Evolutionary conservation across 2,113 vertebrate genomes (phyloP).

Genomic region (Sebastes schlegelii): DNA sequence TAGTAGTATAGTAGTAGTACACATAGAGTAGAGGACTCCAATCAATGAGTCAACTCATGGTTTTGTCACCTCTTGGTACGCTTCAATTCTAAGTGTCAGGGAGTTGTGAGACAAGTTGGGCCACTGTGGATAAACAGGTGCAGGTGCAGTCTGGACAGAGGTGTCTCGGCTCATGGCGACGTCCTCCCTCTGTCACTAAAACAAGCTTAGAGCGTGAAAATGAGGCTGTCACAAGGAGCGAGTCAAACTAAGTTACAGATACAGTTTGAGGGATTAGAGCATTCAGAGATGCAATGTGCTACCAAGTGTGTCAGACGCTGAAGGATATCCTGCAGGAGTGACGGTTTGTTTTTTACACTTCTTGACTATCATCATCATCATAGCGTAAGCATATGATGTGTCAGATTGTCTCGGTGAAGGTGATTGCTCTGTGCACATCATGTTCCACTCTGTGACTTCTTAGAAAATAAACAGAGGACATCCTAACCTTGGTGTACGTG

Average conservation of each 20-base stretch:
- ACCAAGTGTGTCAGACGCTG: background rate
- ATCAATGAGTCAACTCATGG: background rate
- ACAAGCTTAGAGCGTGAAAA: slow-evolving; percentile 1
- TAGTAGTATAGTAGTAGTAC: too few species aligned
- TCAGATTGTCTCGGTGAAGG: background rate
- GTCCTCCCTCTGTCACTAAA: background rate
- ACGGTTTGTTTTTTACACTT: slow-evolving; percentile 3
- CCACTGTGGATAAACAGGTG: background rate
- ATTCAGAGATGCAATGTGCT: slow-evolving; percentile 26
- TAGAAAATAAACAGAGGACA: background rate
- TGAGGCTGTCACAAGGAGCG: slow-evolving; percentile 1
- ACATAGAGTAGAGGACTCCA: too few species aligned
- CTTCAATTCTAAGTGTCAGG: background rate
- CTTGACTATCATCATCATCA: background rate
- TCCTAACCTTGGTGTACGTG: background rate
- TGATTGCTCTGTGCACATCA: background rate
- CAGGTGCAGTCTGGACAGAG: background rate
- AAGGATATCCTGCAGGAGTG: background rate
- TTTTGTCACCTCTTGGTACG: background rate
- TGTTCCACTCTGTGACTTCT: background rate
- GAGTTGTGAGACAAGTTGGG: background rate
- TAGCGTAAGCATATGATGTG: background rate
- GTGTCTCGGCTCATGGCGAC: background rate
- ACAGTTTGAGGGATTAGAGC: slow-evolving; percentile 8
- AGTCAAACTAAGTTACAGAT: slow-evolving; percentile 15